Conservation (phyloP, 2,888 invertebrate species). For the Tachystola acroxantha region DNA sequence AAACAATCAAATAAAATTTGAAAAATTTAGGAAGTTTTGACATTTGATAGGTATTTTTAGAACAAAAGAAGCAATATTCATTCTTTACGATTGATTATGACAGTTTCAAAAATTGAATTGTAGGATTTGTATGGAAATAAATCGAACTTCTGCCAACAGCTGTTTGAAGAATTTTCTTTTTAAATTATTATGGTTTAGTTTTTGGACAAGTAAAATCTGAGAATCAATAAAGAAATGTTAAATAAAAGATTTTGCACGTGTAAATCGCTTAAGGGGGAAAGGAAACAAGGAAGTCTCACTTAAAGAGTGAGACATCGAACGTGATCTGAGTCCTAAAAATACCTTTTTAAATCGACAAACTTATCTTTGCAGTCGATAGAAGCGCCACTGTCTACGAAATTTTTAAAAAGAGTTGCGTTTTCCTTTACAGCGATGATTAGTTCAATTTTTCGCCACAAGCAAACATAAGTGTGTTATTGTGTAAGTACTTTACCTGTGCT, state of each 20-base stretch:
- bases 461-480: background rate
- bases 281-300: constrained; percentile 70
- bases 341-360: constrained; percentile 23
- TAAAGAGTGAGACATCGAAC: constrained; percentile 59
- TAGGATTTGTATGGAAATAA: too few relatives aligned
- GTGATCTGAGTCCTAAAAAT: constrained; percentile 76
- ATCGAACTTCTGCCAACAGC: too few relatives aligned
- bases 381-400: background rate
- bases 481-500: constrained; percentile 60
- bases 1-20: too few relatives aligned
- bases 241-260: constrained; percentile 48
- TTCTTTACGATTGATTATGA: too few relatives aligned
- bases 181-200: too few relatives aligned
- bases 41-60: too few relatives aligned
- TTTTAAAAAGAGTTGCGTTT: background rate
- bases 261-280: constrained; percentile 47
- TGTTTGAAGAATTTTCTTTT: too few relatives aligned
- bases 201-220: too few relatives aligned
- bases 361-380: background rate
- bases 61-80: too few relatives aligned
- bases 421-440: background rate
- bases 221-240: constrained; percentile 72
- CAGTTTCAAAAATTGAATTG: too few relatives aligned
- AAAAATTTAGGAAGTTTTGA: background rate
- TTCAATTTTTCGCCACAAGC: background rate